Evolutionary conservation across 2,113 vertebrate genomes (phyloP).

Genomic region (Lampris megalopsis): DNA sequence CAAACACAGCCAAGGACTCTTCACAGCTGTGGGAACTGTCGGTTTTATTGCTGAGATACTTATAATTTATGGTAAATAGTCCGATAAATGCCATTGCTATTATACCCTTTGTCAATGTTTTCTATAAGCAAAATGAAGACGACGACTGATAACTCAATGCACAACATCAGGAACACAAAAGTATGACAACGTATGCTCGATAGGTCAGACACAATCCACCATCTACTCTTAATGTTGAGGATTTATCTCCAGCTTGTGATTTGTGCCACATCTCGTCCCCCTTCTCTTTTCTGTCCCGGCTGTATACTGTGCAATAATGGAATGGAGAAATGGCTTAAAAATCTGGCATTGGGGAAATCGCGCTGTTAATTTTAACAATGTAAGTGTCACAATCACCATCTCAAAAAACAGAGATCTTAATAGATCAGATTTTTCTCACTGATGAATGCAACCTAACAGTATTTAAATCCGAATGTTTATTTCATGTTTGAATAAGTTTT

Average conservation of each 20-base stretch:
- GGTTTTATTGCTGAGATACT: not conserved
- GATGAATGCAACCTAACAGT: too few species aligned
- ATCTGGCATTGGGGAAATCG: not conserved
- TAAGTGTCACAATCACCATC: too few species aligned
- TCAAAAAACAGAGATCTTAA: too few species aligned
- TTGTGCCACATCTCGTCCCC: too few species aligned
- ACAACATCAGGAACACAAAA: not conserved
- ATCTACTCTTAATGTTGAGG: too few species aligned
- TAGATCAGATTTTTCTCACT: too few species aligned
- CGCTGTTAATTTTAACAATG: too few species aligned
- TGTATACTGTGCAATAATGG: not conserved
- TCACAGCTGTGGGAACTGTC: not conserved
- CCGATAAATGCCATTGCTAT: conserved; percentile 34
- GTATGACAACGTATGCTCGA: not conserved
- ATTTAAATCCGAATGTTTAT: not conserved
- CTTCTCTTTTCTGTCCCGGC: not conserved
- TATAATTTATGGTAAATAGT: conserved; percentile 16
- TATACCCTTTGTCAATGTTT: conserved; percentile 4
- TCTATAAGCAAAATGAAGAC: not conserved
- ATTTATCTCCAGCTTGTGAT: too few species aligned
- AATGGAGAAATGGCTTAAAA: not conserved
- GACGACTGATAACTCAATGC: not conserved
- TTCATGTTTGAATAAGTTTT: not conserved
- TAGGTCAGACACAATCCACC: too few species aligned
- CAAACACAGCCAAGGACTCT: conserved; percentile 24